Evolutionary conservation across 35 echinoderm and acorn worm genomes (phyloP).

Genomic region (Stichopus chloronotus): DNA sequence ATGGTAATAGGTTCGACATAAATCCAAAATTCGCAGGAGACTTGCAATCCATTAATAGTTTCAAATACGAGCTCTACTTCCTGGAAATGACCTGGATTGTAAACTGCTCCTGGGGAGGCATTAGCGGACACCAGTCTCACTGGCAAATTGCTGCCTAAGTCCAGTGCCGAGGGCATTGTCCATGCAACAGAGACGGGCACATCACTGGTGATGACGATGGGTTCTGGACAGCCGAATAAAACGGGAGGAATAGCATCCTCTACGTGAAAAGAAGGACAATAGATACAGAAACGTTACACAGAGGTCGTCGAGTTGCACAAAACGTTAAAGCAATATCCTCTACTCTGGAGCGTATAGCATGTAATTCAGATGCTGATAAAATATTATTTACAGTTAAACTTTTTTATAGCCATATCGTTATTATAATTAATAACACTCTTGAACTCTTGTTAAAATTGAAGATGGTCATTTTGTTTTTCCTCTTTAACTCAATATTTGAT

Average conservation of each 20-base stretch:
- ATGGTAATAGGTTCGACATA: slow-evolving; percentile 4
- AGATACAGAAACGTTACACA: too few species aligned
- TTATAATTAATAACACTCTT: too few species aligned
- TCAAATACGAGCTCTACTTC: not conserved
- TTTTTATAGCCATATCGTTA: too few species aligned
- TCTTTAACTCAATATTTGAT: too few species aligned
- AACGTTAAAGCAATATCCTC: too few species aligned
- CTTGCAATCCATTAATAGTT: too few species aligned
- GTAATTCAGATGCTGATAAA: too few species aligned
- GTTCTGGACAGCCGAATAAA: not conserved
- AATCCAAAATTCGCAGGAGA: slow-evolving; percentile 49
- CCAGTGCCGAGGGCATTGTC: slow-evolving; percentile 12
- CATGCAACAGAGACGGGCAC: not conserved
- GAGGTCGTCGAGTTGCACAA: too few species aligned
- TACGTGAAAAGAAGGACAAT: not conserved
- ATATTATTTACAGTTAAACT: too few species aligned
- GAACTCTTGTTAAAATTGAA: too few species aligned
- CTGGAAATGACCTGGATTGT: slow-evolving; percentile 14
- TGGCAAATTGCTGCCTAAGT: not conserved
- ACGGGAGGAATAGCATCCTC: slow-evolving; percentile 10
- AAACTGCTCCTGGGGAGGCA: slow-evolving; percentile 3
- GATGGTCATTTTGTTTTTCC: too few species aligned
- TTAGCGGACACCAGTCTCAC: slow-evolving; percentile 8
- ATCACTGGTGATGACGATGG: slow-evolving; percentile 26
- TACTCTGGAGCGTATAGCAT: too few species aligned